Evolutionary conservation across 2,113 vertebrate species (phyloP).

Genomic region (Seriola aureovittata): DNA sequence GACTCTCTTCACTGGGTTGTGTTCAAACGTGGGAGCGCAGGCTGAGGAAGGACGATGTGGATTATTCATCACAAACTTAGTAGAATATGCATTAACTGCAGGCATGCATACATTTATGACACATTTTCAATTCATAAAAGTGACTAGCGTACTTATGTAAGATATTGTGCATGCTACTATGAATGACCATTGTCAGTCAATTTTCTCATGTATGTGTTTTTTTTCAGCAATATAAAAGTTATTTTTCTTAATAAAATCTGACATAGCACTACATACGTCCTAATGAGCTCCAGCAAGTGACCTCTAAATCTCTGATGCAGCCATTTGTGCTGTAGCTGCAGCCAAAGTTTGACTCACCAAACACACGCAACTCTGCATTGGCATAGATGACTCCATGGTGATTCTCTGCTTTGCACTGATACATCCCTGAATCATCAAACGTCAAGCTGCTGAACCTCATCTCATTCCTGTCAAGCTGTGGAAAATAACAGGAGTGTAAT

Average conservation of each 20-base stretch:
- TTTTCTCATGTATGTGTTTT: not conserved
- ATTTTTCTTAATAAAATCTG: constrained; percentile 5
- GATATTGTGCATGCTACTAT: not conserved
- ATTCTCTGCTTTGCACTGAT: constrained; percentile 97
- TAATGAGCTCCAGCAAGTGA: constrained; percentile 40
- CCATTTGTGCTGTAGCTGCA: not conserved
- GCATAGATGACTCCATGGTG: constrained; percentile 90
- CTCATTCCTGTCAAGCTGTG: constrained; percentile 88
- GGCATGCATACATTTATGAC: not conserved
- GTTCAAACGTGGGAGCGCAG: constrained; percentile 92
- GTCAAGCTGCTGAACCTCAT: constrained; percentile 87
- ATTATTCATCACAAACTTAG: constrained; percentile 44
- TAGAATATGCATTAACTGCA: constrained; percentile 16
- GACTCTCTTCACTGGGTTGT: constrained; percentile 91
- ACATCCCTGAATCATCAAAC: constrained; percentile 93
- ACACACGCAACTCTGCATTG: constrained; percentile 94
- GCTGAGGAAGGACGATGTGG: constrained; percentile 78
- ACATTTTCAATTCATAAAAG: constrained; percentile 19
- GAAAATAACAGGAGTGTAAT: constrained; percentile 4
- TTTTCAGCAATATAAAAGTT: not conserved
- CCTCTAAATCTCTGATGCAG: constrained; percentile 29
- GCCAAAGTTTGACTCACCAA: constrained; percentile 86
- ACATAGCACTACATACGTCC: not conserved
- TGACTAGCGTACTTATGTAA: not conserved
- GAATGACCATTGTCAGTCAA: not conserved